Percentiles rank a stretch among this genome's conserved stretches.
Evolutionary conservation across 2,888 invertebrate species (phyloP).

Genomic region (Deilephila porcellus): DNA sequence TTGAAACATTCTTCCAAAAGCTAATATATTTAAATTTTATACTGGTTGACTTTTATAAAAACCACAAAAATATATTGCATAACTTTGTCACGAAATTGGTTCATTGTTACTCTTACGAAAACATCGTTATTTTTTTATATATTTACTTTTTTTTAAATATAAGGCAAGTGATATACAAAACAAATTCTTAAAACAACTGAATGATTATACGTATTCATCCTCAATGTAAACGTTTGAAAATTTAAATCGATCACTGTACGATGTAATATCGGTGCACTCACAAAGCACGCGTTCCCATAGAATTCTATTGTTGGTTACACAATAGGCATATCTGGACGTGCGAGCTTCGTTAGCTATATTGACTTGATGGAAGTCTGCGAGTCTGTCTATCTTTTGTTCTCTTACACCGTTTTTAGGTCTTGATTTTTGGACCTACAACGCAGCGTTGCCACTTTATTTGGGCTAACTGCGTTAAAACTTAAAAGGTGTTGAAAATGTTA

Average conservation of each 20-base stretch:
- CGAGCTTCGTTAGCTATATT: constrained; percentile 17
- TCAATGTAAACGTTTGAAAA: neutral
- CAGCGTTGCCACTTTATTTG: neutral
- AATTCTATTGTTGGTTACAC: constrained; percentile 43
- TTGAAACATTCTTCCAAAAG: no score
- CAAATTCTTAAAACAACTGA: no score
- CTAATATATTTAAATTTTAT: no score
- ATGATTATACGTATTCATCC: no score
- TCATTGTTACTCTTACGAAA: no score
- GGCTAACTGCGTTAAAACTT: neutral
- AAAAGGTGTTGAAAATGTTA: neutral
- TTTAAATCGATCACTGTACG: neutral
- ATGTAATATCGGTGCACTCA: neutral
- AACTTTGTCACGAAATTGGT: no score
- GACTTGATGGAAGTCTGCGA: constrained; percentile 20
- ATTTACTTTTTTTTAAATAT: no score
- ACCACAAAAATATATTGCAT: no score
- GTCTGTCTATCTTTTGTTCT: constrained; percentile 17
- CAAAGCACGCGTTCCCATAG: constrained; percentile 37
- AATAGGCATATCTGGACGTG: constrained; percentile 42
- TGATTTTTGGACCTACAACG: neutral
- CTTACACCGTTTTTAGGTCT: neutral
- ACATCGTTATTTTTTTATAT: no score
- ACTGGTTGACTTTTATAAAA: no score
- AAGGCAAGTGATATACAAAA: no score